Evolutionary conservation across 2,113 vertebrate genomes (phyloP), one percentile per base, ranked within the genome.

Genomic region (Corapipo altera): DNA sequence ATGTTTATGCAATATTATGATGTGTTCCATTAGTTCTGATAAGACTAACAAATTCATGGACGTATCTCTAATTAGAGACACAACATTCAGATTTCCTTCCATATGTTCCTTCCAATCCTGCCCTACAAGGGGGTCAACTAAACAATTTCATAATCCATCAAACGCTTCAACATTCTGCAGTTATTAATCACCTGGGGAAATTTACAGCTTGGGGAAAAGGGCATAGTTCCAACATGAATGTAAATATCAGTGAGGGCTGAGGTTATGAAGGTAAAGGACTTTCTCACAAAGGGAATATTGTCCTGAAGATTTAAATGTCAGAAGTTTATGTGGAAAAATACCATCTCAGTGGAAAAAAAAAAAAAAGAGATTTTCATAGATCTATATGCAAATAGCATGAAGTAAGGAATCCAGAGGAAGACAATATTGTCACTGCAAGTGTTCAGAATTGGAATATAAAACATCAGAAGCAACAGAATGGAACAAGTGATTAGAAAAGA

Each of bases 161-260:
- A 85, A 78, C 28, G 49, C 22, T 91, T 85, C 48, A 64, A 91
- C 44, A 69, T 76, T 85, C 69, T 91, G 55, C 43, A 80, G 54
- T 83, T 85, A 62, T 67, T 90, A 77, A 27, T 91, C 58, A 87
- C 72, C 73, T 62, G 28, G 27, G 69, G 32, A 83, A 87, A 92
- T 88, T 81, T 77, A 79, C 15, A 22, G 32, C 43, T 62, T 85
- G 55, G 43, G 59, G 69, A 59, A 89, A 92, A 92, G 62, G 57
- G 37, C 52, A 82, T n/a, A 69, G 70, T 58, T 93, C 62, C 37
- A 93, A 77, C n/a, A 84, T 23, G 39, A 96, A 94, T 86, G 72
- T 59, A 95, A 95, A 92, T 88, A 90, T 73, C 95, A 89, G 73
- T 64, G 30, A 93, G 90, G 58, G n/a, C 39, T 89, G 67, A 94